A percentile compares a stretch with the other conserved stretches of the same genome.
Evolutionary conservation across 2,113 vertebrate species (phyloP).

Genomic region (Etia nguti): DNA sequence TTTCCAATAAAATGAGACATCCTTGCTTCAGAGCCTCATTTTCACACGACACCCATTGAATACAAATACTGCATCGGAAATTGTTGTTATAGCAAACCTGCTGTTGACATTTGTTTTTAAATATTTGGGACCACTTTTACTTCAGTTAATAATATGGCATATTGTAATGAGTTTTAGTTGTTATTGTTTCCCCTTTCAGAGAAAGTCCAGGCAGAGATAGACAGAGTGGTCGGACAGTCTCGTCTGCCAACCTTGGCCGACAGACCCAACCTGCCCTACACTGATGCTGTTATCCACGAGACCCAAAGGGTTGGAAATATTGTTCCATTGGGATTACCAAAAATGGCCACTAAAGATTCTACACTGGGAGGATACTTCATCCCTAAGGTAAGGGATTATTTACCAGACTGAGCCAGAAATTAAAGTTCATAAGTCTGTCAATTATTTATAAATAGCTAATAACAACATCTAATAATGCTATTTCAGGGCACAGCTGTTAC

Average conservation of each 20-base stretch:
- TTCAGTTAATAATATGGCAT: not conserved
- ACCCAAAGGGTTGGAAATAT: slow-evolving; percentile 75
- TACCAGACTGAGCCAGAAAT: not conserved
- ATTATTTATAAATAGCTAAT: not conserved
- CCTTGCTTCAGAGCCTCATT: not conserved
- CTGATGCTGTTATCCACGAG: slow-evolving; percentile 81
- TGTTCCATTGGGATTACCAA: slow-evolving; percentile 68
- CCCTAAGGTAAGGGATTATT: slow-evolving; percentile 69
- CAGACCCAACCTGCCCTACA: slow-evolving; percentile 74
- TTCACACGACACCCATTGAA: not conserved
- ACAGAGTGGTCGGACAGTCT: slow-evolving; percentile 62
- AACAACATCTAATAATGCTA: slow-evolving; percentile 26
- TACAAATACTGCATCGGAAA: not conserved
- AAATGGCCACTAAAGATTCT: slow-evolving; percentile 59
- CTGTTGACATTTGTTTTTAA: not conserved
- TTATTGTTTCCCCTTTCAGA: slow-evolving; percentile 8
- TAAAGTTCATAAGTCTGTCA: not conserved
- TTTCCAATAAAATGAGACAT: not conserved
- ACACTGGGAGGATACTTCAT: slow-evolving; percentile 70
- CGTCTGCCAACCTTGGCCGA: slow-evolving; percentile 67
- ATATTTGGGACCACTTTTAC: not conserved
- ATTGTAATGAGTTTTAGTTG: not conserved
- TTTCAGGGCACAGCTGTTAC: slow-evolving; percentile 42
- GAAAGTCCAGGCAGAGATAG: slow-evolving; percentile 74
- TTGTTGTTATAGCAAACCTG: not conserved